phyloP scores from a whole-genome alignment of 2,888 invertebrate genomes.

The Dioctria rufipes region DNA sequence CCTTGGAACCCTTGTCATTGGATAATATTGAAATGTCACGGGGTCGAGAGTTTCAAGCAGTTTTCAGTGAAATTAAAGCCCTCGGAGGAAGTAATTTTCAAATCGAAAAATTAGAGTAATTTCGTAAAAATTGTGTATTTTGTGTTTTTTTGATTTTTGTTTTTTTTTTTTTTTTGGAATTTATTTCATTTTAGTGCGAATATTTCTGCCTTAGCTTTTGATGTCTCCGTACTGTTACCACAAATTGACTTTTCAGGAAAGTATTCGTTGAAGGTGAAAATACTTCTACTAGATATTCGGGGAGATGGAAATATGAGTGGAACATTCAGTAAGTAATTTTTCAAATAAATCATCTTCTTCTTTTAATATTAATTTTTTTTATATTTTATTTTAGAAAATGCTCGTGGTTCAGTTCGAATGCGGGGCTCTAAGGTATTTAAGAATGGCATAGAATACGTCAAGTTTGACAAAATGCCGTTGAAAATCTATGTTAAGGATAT shows the following conservation, averaged over 20 bases:
- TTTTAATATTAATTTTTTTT: conserved; percentile 1
- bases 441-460: conserved; percentile 67
- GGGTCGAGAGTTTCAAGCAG: conserved; percentile 68
- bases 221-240: conserved; percentile 68
- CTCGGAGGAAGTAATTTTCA: conserved; percentile 69
- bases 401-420: conserved; percentile 68
- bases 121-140: conserved; percentile 6
- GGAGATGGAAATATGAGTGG: conserved; percentile 70
- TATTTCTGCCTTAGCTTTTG: conserved; percentile 67
- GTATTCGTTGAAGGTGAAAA: conserved; percentile 67
- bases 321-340: conserved; percentile 64
- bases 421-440: conserved; percentile 66
- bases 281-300: conserved; percentile 68
- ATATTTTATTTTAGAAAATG: conserved; percentile 64
- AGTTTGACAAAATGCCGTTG: conserved; percentile 68
- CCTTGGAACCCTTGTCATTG: conserved; percentile 67
- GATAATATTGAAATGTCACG: conserved; percentile 69
- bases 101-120: conserved; percentile 69
- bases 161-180: conserved; percentile 18
- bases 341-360: neutral
- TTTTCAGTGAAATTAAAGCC: conserved; percentile 67
- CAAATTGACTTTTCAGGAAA: conserved; percentile 68
- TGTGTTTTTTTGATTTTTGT: no score
- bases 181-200: conserved; percentile 64
- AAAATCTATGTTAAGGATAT: conserved; percentile 67